A percentile compares a stretch with the other conserved stretches of the same genome.
Evolutionary conservation across 1,140 invertebrate species (phyloP).

Genomic region (Hestina assimilis): DNA sequence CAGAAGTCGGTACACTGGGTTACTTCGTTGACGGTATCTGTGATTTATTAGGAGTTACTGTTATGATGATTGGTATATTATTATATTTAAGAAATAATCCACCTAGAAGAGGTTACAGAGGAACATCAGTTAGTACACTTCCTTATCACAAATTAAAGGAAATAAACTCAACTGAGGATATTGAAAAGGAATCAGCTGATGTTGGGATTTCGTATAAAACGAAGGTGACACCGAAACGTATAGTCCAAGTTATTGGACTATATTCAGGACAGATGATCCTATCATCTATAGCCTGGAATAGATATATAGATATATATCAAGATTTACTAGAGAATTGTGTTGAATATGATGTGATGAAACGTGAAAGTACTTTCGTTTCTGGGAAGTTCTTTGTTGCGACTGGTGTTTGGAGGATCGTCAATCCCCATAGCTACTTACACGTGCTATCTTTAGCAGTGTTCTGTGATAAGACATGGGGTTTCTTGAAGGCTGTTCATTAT

Average conservation of each 20-base stretch:
- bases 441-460: constrained; percentile 87
- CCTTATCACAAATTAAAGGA: constrained; percentile 75
- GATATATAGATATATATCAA: constrained; percentile 88
- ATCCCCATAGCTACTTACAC: constrained; percentile 89
- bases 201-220: constrained; percentile 81
- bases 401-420: constrained; percentile 87
- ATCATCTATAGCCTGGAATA: constrained; percentile 88
- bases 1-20: constrained; percentile 84
- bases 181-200: constrained; percentile 76
- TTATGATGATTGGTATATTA: constrained; percentile 82
- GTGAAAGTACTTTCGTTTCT: constrained; percentile 80
- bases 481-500: constrained; percentile 82
- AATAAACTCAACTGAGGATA: constrained; percentile 68
- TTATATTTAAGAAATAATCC: constrained; percentile 84
- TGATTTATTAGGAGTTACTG: constrained; percentile 85
- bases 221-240: constrained; percentile 81
- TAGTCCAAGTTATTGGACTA: constrained; percentile 82
- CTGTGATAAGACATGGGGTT: constrained; percentile 88
- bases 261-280: constrained; percentile 85
- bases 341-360: constrained; percentile 77
- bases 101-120: constrained; percentile 82
- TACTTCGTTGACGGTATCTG: constrained; percentile 87
- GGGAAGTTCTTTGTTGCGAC: constrained; percentile 86
- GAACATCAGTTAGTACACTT: constrained; percentile 69
- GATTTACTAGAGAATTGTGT: constrained; percentile 83